Evolutionary conservation across 2,797 vertebrate genomes (phyloP), one percentile per base, ranked within the genome.

Genomic region (Ciconia nigra): DNA sequence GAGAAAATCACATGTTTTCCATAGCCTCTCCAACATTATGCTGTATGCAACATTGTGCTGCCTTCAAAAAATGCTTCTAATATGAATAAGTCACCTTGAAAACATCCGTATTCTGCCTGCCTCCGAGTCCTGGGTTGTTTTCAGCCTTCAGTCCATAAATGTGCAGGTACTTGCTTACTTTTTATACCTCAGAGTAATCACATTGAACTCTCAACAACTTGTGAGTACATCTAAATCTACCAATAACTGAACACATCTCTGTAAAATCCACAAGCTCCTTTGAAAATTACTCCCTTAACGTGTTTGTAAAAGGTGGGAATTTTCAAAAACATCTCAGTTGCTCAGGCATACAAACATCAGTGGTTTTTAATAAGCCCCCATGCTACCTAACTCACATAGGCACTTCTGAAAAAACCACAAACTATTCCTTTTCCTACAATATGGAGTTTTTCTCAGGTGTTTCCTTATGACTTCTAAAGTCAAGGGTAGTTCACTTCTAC

Each of bases 61-160:
- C 65, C 65, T 93, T 94, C 66, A 83, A 78, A 84, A 92, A 91
- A 72, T 58, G 21, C 46, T 81, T 78, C 67, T 46, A 5, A 84
- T 26, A 6, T 55, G 66, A 83, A 89, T 49, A 93, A 70, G 59
- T 87, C 77, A 84, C 83, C 80, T 77, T 97, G 90, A 95, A 90
- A 92, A 90, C 85, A 85, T 28, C 82, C 2, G 1, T 41, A 59
- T 81, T 90, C 59, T 92, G 44, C 55, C 41, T 59, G 10, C 29
- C 47, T 82, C 88, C 0, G 13, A 77, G 67, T 77, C 49, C 66
- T 54, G 67, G n/a, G 35, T 46, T 91, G 77, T 76, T 87, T 90
- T 67, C 74, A 82, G 62, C 79, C 47, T 66, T 3, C 3, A 91
- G 51, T 71, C 33, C 42, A 7, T 55, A 79, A 35, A 46, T 4